Percentiles rank a stretch among this genome's conserved stretches.
phyloP scores from a whole-genome alignment of 2,888 invertebrate species.

The Drosophila picticornis region DNA sequence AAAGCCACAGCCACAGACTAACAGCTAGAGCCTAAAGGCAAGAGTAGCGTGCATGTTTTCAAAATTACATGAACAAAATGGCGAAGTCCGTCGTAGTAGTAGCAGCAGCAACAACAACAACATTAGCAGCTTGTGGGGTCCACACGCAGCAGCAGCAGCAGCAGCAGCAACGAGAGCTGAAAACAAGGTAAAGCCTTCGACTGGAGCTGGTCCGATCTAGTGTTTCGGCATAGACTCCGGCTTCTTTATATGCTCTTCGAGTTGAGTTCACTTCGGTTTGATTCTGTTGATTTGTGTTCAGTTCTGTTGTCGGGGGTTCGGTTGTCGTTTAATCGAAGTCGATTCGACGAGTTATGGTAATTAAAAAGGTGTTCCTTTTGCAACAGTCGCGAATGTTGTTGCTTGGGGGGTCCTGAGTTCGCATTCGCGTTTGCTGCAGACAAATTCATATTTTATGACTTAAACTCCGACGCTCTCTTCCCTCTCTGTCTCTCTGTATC shows the following conservation, averaged over 20 bases:
- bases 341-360: constrained; percentile 82
- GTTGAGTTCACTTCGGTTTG: constrained; percentile 10
- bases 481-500: constrained; percentile 9
- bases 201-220: constrained; percentile 32
- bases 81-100: constrained; percentile 40
- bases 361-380: constrained; percentile 83
- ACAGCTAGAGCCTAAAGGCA: constrained; percentile 18
- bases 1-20: constrained; percentile 1
- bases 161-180: constrained; percentile 29
- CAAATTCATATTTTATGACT: constrained; percentile 80
- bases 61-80: constrained; percentile 74
- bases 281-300: constrained; percentile 15
- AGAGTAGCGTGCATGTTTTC: constrained; percentile 41
- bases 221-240: constrained; percentile 32
- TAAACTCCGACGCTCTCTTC: constrained; percentile 47
- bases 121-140: constrained; percentile 70
- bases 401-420: constrained; percentile 50
- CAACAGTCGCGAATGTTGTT: constrained; percentile 53
- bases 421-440: constrained; percentile 50
- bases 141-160: constrained; percentile 55
- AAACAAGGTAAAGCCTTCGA: constrained; percentile 30
- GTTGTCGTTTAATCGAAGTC: constrained; percentile 77
- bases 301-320: constrained; percentile 9
- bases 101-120: constrained; percentile 14
- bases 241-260: not conserved